Conservation (phyloP, 2,888 invertebrate species). For the Spatulosminthurus flaviceps region DNA sequence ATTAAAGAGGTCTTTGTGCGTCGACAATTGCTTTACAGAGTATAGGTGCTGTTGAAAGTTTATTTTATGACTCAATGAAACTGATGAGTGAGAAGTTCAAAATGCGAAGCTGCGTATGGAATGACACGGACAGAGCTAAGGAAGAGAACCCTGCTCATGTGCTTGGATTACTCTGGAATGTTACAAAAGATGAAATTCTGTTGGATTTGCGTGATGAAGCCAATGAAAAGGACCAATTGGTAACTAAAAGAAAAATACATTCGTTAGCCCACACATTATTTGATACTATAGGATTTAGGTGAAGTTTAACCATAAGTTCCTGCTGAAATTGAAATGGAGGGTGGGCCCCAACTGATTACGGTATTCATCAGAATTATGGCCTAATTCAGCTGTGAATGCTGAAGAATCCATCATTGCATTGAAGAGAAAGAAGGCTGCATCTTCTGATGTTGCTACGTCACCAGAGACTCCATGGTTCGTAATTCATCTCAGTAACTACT, state of each 20-base stretch:
- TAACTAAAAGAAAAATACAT: not conserved
- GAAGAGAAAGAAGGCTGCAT: slow-evolving; percentile 29
- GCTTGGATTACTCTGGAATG: no score
- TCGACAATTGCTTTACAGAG: not conserved
- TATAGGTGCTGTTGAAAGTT: no score
- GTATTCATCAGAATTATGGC: slow-evolving; percentile 19
- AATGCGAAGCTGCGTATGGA: no score
- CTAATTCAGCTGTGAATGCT: not conserved
- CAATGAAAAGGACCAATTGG: no score
- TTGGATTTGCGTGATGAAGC: no score
- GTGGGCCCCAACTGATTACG: slow-evolving; percentile 28
- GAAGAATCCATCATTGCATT: slow-evolving; percentile 19
- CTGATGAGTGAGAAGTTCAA: no score
- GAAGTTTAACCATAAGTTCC: not conserved
- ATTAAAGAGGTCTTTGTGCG: not conserved
- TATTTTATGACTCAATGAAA: no score
- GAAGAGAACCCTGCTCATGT: no score
- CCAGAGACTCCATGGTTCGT: slow-evolving; percentile 25
- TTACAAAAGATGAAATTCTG: no score
- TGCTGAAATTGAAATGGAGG: not conserved
- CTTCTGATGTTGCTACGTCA: not conserved
- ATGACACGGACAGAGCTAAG: no score
- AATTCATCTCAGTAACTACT: slow-evolving; percentile 55
- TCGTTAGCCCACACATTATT: not conserved
- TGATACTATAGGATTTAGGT: not conserved